Conservation (phyloP, 2,113 vertebrate genomes). For the Hucho hucho region DNA sequence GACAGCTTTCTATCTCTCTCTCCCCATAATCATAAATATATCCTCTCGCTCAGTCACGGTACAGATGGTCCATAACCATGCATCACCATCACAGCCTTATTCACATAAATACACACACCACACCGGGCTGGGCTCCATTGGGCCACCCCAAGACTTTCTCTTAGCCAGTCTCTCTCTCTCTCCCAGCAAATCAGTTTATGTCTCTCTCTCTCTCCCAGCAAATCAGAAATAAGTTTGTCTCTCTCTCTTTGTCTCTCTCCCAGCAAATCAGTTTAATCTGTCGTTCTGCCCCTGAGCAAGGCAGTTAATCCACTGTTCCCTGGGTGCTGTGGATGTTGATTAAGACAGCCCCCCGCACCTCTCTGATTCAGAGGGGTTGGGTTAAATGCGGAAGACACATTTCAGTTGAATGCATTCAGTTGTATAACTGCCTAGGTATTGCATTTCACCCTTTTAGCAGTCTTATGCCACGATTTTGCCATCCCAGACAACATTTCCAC, state of each 20-base stretch:
- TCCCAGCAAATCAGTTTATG: constrained; percentile 7
- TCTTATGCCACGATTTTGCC: no score
- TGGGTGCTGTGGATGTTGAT: no score
- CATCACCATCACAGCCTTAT: constrained; percentile 71
- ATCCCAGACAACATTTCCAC: no score
- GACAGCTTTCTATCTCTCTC: constrained; percentile 79
- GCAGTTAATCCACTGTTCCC: no score
- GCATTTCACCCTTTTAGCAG: no score
- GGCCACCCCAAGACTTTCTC: constrained; percentile 19
- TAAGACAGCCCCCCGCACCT: no score
- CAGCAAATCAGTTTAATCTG: constrained; percentile 29
- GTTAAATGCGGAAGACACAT: no score
- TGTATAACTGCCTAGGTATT: no score
- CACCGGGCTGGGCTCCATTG: neutral
- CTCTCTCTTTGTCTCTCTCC: constrained; percentile 18
- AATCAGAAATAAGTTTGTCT: no score
- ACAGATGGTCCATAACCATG: constrained; percentile 85
- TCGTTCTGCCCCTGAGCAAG: no score
- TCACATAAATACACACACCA: neutral
- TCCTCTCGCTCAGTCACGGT: constrained; percentile 65
- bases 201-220: neutral
- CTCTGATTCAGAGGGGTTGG: no score
- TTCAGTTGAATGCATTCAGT: no score
- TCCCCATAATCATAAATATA: constrained; percentile 80
- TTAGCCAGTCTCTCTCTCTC: constrained; percentile 23